These are phyloP conservation scores for Drosophila pruinosa DNA, from an alignment of 1,140 invertebrate genomes.

Conservation along the genomic window DNA sequence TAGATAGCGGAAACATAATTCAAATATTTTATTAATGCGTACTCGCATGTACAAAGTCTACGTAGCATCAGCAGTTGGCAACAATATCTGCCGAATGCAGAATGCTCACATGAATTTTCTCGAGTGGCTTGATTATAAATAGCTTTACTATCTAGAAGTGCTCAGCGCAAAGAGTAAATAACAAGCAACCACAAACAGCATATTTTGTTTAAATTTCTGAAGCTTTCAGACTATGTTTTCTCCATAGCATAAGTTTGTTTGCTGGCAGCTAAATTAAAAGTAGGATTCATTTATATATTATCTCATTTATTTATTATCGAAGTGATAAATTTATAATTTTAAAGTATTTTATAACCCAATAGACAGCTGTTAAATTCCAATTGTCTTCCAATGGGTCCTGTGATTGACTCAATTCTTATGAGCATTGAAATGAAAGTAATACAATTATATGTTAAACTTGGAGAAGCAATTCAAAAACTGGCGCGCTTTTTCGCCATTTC, in stretches of 20 bases:
- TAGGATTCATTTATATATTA: too few species aligned
- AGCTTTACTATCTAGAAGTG: conserved; percentile 14
- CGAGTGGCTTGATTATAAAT: conserved; percentile 12
- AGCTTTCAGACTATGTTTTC: background rate
- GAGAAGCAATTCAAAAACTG: background rate
- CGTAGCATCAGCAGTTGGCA: background rate
- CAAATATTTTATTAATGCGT: conserved; percentile 21
- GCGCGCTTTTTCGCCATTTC: background rate
- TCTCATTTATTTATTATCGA: too few species aligned
- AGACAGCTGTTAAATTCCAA: background rate
- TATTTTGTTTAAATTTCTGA: background rate
- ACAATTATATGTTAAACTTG: background rate
- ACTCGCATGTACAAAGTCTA: conserved; percentile 5
- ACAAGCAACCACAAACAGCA: background rate
- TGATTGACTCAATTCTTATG: background rate
- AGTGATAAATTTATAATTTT: too few species aligned
- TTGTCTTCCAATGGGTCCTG: background rate
- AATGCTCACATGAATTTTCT: conserved; percentile 4
- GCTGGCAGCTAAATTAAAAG: too few species aligned
- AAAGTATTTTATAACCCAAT: too few species aligned
- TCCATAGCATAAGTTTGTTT: too few species aligned
- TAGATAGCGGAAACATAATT: conserved; percentile 19
- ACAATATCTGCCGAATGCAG: conserved; percentile 4
- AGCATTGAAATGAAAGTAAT: too few species aligned
- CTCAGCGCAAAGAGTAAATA: background rate